These are phyloP conservation scores for Phylloscopus collybita DNA, from an alignment of 2,797 vertebrate species.

Conservation along the genomic window DNA sequence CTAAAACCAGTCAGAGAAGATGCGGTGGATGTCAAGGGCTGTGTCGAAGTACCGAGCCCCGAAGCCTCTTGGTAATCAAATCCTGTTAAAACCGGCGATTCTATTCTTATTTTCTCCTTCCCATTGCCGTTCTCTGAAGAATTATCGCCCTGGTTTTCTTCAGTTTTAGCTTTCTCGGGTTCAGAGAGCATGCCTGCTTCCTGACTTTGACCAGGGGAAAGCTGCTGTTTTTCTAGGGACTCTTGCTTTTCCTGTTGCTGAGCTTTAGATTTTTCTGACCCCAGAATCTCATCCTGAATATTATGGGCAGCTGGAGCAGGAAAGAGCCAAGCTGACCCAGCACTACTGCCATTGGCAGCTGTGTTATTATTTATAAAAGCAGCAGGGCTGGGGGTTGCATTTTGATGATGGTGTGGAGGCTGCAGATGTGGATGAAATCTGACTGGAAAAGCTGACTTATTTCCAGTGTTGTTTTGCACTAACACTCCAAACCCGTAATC, in stretches of 20 bases:
- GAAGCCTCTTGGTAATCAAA: slow-evolving; percentile 97
- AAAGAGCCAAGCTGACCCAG: slow-evolving; percentile 98
- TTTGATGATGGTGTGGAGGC: slow-evolving; percentile 94
- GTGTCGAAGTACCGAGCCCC: slow-evolving; percentile 90
- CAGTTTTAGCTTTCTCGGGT: slow-evolving; percentile 87
- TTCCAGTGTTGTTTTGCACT: slow-evolving; percentile 98
- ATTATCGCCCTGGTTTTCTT: slow-evolving; percentile 89
- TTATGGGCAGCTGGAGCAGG: slow-evolving; percentile 93
- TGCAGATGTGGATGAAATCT: slow-evolving; percentile 98
- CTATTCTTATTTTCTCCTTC: slow-evolving; percentile 95
- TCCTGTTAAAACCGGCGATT: slow-evolving; percentile 92
- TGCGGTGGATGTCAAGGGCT: slow-evolving; percentile 92
- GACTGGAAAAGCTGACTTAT: slow-evolving; percentile 98
- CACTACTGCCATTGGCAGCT: slow-evolving; percentile 94
- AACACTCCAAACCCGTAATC: slow-evolving; percentile 99
- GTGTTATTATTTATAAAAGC: slow-evolving; percentile 97
- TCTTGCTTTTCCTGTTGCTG: slow-evolving; percentile 94
- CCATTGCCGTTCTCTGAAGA: slow-evolving; percentile 88
- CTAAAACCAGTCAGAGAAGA: slow-evolving; percentile 96
- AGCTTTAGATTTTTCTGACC: slow-evolving; percentile 94
- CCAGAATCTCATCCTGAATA: slow-evolving; percentile 99
- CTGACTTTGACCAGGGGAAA: slow-evolving; percentile 90
- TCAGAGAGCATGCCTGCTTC: slow-evolving; percentile 92
- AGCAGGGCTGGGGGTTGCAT: slow-evolving; percentile 94
- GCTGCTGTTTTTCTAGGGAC: slow-evolving; percentile 95